These are phyloP conservation scores for Electrophaes corylata DNA, from an alignment of 2,888 invertebrate species.

Conservation along the genomic window DNA sequence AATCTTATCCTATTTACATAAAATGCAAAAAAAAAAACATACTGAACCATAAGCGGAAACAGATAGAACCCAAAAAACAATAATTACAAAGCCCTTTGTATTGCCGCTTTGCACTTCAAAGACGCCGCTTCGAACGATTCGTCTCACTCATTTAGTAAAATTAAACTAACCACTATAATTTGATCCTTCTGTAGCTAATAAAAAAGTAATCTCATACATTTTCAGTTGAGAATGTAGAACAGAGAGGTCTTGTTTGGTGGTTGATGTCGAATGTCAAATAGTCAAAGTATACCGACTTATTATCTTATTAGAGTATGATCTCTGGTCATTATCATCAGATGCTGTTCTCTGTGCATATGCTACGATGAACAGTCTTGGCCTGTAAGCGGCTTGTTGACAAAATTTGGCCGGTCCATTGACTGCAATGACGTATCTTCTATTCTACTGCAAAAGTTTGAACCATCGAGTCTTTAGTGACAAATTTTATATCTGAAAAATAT, in stretches of 20 bases:
- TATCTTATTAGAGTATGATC: slow-evolving; percentile 48
- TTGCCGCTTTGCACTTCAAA: slow-evolving; percentile 69
- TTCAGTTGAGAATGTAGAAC: background rate
- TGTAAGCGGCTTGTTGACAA: too few species aligned
- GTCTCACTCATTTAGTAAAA: slow-evolving; percentile 74
- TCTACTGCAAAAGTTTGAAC: too few species aligned
- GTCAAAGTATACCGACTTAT: slow-evolving; percentile 75
- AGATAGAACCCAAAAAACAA: slow-evolving; percentile 52
- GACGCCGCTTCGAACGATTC: slow-evolving; percentile 78
- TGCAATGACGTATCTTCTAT: too few species aligned
- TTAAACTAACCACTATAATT: slow-evolving; percentile 52
- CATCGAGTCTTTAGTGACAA: too few species aligned
- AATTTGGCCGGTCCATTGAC: too few species aligned
- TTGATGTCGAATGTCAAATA: slow-evolving; percentile 64
- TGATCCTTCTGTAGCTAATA: slow-evolving; percentile 18
- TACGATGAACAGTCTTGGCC: too few species aligned
- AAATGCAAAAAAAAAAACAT: slow-evolving; percentile 2
- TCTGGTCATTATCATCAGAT: slow-evolving; percentile 10
- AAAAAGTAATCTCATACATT: slow-evolving; percentile 1
- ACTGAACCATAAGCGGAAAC: slow-evolving; percentile 42
- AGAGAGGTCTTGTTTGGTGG: slow-evolving; percentile 21
- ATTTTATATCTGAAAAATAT: too few species aligned
- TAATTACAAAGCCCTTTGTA: slow-evolving; percentile 68
- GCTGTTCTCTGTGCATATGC: too few species aligned
- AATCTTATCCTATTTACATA: background rate